Evolutionary conservation across 2,797 vertebrate genomes (phyloP).

Genomic region (Schizopygopsis pylzovi): DNA sequence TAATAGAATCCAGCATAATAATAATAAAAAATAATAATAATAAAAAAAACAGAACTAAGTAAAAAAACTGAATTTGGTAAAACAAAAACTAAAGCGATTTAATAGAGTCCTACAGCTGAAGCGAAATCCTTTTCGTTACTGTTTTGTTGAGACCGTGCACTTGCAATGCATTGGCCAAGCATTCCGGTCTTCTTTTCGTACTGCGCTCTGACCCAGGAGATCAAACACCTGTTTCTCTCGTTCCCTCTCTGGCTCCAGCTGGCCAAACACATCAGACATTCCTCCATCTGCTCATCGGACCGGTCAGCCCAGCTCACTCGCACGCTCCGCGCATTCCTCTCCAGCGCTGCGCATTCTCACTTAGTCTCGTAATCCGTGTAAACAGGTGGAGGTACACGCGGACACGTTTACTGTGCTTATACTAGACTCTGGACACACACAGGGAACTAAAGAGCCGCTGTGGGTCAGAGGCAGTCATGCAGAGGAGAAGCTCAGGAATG

Average conservation of each 20-base stretch:
- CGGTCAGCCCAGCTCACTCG: slow-evolving; percentile 6
- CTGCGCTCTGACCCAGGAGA: slow-evolving; percentile 10
- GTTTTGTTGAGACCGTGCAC: not conserved
- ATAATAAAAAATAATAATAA: too few relatives aligned
- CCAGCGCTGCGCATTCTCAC: slow-evolving; percentile 51
- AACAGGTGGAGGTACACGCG: slow-evolving; percentile 69
- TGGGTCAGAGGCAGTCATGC: slow-evolving; percentile 42
- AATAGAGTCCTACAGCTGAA: not conserved
- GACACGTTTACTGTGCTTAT: slow-evolving; percentile 68
- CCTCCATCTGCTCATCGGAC: slow-evolving; percentile 62
- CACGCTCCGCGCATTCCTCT: slow-evolving; percentile 72
- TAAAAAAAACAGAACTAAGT: too few relatives aligned
- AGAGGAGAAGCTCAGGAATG: slow-evolving; percentile 50
- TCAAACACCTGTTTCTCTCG: slow-evolving; percentile 35
- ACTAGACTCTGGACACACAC: slow-evolving; percentile 34
- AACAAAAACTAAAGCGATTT: not conserved
- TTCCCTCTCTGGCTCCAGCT: slow-evolving; percentile 61
- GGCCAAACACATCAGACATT: slow-evolving; percentile 73
- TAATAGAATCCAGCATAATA: too few relatives aligned
- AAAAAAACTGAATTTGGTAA: too few relatives aligned
- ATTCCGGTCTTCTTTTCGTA: slow-evolving; percentile 5
- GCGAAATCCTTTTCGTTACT: too few relatives aligned
- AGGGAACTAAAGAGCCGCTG: slow-evolving; percentile 31
- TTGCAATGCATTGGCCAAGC: slow-evolving; percentile 5
- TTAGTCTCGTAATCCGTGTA: slow-evolving; percentile 41